These are phyloP conservation scores for Halcyon chelicuti DNA, from an alignment of 2,797 vertebrate genomes.

Conservation along the genomic window DNA sequence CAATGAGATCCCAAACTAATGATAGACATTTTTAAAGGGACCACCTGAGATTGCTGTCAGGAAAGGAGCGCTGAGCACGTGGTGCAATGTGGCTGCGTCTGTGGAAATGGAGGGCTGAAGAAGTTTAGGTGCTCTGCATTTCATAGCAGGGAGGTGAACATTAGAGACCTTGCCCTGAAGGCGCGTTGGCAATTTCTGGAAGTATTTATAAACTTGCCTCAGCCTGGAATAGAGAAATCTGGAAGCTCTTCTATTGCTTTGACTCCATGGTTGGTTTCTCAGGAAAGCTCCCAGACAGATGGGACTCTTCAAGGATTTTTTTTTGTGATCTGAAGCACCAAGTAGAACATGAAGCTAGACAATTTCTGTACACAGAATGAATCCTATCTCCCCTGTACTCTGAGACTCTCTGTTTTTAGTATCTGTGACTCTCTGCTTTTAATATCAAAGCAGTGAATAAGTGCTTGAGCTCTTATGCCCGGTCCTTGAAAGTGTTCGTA, in stretches of 20 bases:
- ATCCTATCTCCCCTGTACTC: not conserved
- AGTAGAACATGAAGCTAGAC: not conserved
- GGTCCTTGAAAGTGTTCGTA: not conserved
- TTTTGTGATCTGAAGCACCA: not conserved
- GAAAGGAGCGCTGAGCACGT: not conserved
- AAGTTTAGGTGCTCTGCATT: not conserved
- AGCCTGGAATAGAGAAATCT: not conserved
- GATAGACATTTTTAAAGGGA: not conserved
- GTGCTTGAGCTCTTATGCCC: not conserved
- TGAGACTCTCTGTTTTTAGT: not conserved
- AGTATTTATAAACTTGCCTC: conserved; percentile 1
- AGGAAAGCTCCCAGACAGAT: not conserved
- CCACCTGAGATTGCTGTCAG: not conserved
- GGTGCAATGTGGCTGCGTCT: not conserved
- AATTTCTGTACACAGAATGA: not conserved
- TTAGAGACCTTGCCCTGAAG: not conserved
- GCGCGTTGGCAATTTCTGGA: not conserved
- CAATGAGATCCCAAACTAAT: not conserved
- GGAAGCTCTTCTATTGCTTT: not conserved
- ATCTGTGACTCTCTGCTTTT: conserved; percentile 26
- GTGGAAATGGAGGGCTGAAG: not conserved
- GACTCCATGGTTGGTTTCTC: not conserved
- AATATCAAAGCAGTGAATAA: conserved; percentile 44
- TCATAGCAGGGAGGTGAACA: not conserved
- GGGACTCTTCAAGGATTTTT: not conserved